Percentiles rank a stretch among this genome's conserved stretches.
These are phyloP conservation scores for Odontamblyopus rebecca DNA, from an alignment of 2,797 vertebrate genomes.

Conservation along the genomic window DNA sequence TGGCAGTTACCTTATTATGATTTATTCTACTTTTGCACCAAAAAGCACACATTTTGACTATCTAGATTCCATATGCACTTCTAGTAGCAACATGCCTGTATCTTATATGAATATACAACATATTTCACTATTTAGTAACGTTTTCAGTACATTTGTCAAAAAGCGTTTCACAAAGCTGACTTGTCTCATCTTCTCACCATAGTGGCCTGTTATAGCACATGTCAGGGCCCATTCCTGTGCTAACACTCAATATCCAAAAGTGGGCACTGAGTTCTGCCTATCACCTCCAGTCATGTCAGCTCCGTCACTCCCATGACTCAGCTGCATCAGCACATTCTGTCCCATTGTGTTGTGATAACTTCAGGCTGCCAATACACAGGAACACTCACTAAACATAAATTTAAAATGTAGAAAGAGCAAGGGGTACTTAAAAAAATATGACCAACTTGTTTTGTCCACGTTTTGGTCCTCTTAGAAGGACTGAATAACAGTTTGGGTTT, in stretches of 20 bases:
- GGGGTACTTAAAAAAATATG: neutral
- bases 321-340: slow-evolving; percentile 66
- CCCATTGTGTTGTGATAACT: slow-evolving; percentile 38
- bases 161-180: no score
- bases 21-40: no score
- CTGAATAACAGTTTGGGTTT: no score
- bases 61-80: neutral
- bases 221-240: slow-evolving; percentile 23
- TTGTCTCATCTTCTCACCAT: neutral
- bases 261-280: slow-evolving; percentile 30
- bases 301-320: slow-evolving; percentile 33
- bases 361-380: slow-evolving; percentile 13
- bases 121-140: neutral
- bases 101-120: neutral
- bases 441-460: no score
- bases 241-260: slow-evolving; percentile 26
- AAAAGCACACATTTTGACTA: neutral
- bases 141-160: neutral
- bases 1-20: no score
- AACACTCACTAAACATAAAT: slow-evolving; percentile 2
- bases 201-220: slow-evolving; percentile 11
- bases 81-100: neutral
- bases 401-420: neutral
- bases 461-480: no score
- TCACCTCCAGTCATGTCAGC: slow-evolving; percentile 50